Conservation (phyloP, 2,113 vertebrate genomes). For the Atrichornis clamosus region DNA sequence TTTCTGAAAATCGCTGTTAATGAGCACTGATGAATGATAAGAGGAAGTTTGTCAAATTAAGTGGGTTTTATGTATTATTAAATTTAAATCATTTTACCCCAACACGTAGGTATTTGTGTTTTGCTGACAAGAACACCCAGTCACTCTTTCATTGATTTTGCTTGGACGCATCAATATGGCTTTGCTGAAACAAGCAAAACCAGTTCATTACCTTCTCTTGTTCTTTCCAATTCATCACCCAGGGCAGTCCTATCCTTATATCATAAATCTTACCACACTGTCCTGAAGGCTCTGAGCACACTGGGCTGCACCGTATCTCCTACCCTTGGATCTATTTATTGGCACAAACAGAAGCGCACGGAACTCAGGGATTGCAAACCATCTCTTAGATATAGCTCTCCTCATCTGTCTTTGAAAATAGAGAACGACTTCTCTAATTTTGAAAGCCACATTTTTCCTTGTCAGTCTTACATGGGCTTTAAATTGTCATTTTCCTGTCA, state of each 20-base stretch:
- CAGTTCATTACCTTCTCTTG: not conserved
- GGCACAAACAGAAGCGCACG: not conserved
- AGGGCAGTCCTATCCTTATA: not conserved
- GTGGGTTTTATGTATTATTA: not conserved
- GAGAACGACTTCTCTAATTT: not conserved
- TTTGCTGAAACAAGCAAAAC: conserved; percentile 51
- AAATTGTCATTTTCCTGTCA: not conserved
- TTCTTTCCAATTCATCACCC: not conserved
- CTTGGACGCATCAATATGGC: not conserved
- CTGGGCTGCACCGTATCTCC: accelerated
- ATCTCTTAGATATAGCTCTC: not conserved
- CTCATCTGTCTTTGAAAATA: not conserved
- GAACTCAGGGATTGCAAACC: not conserved
- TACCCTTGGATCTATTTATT: not conserved
- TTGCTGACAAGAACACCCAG: not conserved
- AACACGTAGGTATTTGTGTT: not conserved
- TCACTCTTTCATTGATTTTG: conserved; percentile 6
- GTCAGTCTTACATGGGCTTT: not conserved
- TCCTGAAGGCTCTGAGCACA: not conserved
- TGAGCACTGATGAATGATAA: not conserved
- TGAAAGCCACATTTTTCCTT: not conserved
- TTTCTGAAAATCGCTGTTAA: not conserved
- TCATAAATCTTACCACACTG: not conserved
- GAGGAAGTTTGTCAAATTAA: not conserved
- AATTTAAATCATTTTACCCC: not conserved